Base-by-base conservation (phyloP, 2,888 invertebrate genomes). In the Malthinus seriepunctatus region DNA sequence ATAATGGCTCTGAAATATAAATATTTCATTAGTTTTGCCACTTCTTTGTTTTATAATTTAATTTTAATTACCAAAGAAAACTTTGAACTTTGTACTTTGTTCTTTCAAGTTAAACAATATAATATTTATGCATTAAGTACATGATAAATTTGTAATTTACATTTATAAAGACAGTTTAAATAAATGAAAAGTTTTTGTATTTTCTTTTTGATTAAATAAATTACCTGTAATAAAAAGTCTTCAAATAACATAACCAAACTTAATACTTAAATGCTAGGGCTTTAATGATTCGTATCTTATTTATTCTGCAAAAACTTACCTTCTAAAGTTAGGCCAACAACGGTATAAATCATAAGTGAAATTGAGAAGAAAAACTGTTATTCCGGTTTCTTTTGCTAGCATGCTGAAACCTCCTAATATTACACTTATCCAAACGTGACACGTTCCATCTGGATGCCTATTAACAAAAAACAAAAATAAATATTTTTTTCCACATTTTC, bases 321-420 rank as follows among this genome's bases (percentile, higher is more conserved):
- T 85, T 76, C 83, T 88, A 56, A 90, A 79, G 63, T 82, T 81
- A 56, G 83, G 85, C 87, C 88, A 89, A 69, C 88, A 85, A 56
- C 88, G 84, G 76, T 88, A 89, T 56, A 91, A 75, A 72, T 94
- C 93, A 75, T 89, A 91, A 32, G 86, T 83, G 47, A 90, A 81
- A 78, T 93, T 93, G 70, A 93, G 86, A 38, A 90, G 82, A 67
- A 94, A 84, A 45, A 88, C 88, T 0, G 91, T 91, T 56, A 94
- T 84, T 8, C 93, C 93, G 2, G 92, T 92, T 77, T 94, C 93
- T 76, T 94, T 94, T 46, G 92, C 90, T 68, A 94, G 81, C 91
- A 93, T 90, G 70, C 91, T 89, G 48, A 90, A 82, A 0, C 88
- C 87, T 0, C 91, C 90, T 56, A 89, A 79, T 11, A 84, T 73